Evolutionary conservation across 2,113 vertebrate genomes (phyloP).

Genomic region (Cynopterus brachyotis): DNA sequence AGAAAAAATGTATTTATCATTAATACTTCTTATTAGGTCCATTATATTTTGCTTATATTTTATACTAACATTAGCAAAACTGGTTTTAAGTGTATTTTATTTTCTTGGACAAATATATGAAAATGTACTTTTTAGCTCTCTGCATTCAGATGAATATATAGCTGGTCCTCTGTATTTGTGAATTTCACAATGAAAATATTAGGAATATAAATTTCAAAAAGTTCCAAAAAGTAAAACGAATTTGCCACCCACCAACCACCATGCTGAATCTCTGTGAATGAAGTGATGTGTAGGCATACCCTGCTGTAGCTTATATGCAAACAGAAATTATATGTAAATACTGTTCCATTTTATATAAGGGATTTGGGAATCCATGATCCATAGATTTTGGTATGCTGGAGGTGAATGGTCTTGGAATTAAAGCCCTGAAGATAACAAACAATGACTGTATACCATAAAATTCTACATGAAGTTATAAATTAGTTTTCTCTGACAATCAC

Average conservation of each 20-base stretch:
- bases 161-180: neutral
- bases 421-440: neutral
- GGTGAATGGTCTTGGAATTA: neutral
- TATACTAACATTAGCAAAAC: neutral
- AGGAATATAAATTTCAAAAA: neutral
- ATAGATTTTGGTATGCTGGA: neutral
- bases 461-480: neutral
- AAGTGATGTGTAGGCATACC: neutral
- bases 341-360: neutral
- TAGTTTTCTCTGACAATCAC: neutral
- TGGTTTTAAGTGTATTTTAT: neutral
- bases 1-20: neutral
- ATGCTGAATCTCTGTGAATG: neutral
- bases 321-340: neutral
- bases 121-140: neutral
- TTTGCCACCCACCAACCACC: neutral
- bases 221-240: neutral
- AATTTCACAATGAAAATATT: neutral
- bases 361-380: neutral
- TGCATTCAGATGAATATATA: neutral
- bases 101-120: neutral
- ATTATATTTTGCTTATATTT: neutral
- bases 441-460: neutral
- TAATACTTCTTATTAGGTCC: neutral
- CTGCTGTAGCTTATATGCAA: neutral